These are phyloP conservation scores for Ceratoteleas bidentatus DNA, from an alignment of 1,140 invertebrate genomes.

Conservation along the genomic window DNA sequence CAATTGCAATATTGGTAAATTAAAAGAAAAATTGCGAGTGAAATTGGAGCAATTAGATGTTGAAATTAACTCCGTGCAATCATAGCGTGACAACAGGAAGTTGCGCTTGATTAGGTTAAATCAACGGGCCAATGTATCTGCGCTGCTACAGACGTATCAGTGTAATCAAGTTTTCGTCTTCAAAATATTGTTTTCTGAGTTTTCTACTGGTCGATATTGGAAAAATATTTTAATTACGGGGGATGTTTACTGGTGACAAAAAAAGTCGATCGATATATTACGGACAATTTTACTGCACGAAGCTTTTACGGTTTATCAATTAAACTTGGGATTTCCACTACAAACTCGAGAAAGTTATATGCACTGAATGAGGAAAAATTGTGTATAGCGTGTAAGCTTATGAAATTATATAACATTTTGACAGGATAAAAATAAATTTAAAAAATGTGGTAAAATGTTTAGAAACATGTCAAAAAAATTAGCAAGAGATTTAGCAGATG, in stretches of 20 bases:
- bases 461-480: no score
- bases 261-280: neutral
- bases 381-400: no score
- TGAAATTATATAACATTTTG: no score
- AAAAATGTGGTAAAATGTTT: no score
- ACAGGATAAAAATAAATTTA: no score
- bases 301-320: neutral
- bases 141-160: conserved; percentile 3
- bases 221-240: neutral
- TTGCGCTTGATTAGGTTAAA: conserved; percentile 25
- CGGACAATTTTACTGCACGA: no score
- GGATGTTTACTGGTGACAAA: neutral
- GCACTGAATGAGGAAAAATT: no score
- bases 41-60: conserved; percentile 34
- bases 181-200: conserved; percentile 3
- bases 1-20: conserved; percentile 4
- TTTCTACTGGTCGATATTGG: neutral
- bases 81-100: conserved; percentile 29
- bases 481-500: no score
- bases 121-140: conserved; percentile 5
- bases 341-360: no score
- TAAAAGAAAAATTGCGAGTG: conserved; percentile 6
- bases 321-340: neutral
- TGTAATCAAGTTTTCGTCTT: conserved; percentile 2
- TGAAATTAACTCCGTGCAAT: conserved; percentile 14